Evolutionary conservation across 2,797 vertebrate genomes (phyloP).

Genomic region (Fratercula arctica): DNA sequence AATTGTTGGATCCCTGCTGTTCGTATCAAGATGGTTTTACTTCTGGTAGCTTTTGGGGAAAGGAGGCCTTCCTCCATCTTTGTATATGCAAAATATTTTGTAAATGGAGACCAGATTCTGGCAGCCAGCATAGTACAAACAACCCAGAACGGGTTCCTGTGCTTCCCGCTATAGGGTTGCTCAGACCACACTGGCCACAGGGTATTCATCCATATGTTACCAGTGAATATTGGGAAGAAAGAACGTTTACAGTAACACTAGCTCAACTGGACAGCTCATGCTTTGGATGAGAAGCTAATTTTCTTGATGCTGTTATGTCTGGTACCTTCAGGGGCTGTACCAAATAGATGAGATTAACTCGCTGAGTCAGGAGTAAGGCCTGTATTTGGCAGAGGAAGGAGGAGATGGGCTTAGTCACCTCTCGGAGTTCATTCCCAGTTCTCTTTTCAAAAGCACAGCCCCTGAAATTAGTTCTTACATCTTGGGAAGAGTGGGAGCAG

Average conservation of each 20-base stretch:
- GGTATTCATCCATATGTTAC: too few species aligned
- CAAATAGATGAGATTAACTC: background rate
- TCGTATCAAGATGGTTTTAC: background rate
- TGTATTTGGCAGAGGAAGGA: background rate
- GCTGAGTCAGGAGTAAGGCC: slow-evolving; percentile 10
- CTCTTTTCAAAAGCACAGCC: background rate
- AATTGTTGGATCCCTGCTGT: background rate
- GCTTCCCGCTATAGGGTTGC: background rate
- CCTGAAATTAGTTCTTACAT: background rate
- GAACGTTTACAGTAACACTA: background rate
- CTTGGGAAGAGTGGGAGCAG: background rate
- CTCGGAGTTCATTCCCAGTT: background rate
- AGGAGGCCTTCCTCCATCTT: background rate
- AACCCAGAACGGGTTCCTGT: background rate
- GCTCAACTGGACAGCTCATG: background rate
- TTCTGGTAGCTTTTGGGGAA: background rate
- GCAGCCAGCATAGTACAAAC: background rate
- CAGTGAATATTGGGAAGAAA: background rate
- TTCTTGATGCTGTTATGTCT: background rate
- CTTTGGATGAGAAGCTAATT: background rate
- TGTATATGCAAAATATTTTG: background rate
- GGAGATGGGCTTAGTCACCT: background rate
- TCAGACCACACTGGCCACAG: accelerated
- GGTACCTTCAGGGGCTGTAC: background rate
- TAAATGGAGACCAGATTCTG: background rate